Conservation (phyloP, 2,888 invertebrate genomes). For the Drosophila falleni region DNA sequence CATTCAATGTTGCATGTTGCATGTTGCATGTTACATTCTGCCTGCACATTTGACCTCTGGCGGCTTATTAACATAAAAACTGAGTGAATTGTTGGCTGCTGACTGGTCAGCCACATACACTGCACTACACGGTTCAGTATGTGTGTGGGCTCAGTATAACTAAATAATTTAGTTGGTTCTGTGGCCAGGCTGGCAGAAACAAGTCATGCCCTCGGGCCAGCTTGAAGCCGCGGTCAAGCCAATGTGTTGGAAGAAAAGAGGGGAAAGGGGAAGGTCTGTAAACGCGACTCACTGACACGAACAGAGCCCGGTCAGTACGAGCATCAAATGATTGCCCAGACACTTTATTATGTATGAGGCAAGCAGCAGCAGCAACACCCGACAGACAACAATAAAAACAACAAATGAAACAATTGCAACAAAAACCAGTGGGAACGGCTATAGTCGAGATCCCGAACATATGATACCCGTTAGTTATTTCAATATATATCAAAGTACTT, state of each 20-base stretch:
- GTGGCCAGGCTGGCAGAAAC: conserved; percentile 55
- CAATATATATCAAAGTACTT: too few relatives aligned
- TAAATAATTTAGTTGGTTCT: conserved; percentile 78
- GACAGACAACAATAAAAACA: conserved; percentile 42
- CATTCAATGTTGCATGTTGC: conserved; percentile 3
- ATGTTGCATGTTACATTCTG: conserved; percentile 19
- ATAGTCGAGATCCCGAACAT: too few relatives aligned
- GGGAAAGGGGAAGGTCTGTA: not conserved
- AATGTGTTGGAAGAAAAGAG: not conserved
- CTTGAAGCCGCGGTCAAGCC: conserved; percentile 32
- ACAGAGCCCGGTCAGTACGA: conserved; percentile 41
- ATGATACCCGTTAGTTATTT: too few relatives aligned
- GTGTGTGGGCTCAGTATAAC: conserved; percentile 61
- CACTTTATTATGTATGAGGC: conserved; percentile 81
- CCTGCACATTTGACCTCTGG: conserved; percentile 30
- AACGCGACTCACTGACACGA: conserved; percentile 66
- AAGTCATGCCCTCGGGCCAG: conserved; percentile 43
- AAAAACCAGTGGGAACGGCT: conserved; percentile 16
- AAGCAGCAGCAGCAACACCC: conserved; percentile 33
- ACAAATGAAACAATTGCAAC: conserved; percentile 27
- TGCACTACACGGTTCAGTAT: conserved; percentile 24
- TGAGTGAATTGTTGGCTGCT: conserved; percentile 58
- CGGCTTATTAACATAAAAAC: conserved; percentile 68
- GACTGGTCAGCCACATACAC: conserved; percentile 50
- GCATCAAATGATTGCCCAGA: conserved; percentile 79